Evolutionary conservation across 2,797 vertebrate genomes (phyloP), one percentile per base, ranked within the genome.

Genomic region (Ceryle rudis): DNA sequence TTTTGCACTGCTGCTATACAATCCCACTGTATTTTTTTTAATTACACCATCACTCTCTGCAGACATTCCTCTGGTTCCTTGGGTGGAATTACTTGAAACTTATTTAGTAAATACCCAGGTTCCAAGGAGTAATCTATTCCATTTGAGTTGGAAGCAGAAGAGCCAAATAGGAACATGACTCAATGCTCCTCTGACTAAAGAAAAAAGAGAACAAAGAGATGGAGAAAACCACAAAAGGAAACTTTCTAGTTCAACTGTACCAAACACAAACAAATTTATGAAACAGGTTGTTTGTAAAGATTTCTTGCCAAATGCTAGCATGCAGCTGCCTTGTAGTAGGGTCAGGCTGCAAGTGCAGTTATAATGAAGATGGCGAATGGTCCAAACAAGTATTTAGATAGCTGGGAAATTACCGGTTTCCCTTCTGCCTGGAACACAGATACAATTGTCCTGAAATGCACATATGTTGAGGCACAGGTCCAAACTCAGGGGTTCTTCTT

Each of bases 31-130:
- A 66, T 5, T 15, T 57, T 65, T 82, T 81, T 83, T 69, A 84
- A 93, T 95, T 66, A 79, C 47, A 37, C 46, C 70, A 85, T 90
- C 78, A n/a, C 44, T 94, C 80, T 92, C 90, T 90, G 66, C 54
- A 93, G 73, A 77, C 86, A 71, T 72, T 86, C 47, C 64, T 77
- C 64, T 71, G 80, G 33, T 46, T 94, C 89, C 79, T 60, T 25
- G 55, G 39, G 52, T 57, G 52, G 86, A 96, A 89, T 74, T 81
- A 39, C 70, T 92, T 33, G 39, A 81, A 93, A 78, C 29, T 65
- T 78, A 51, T 7, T 85, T 44, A 74, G 55, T 70, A 74, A 93
- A 92, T 58, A 82, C 41, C 29, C 65, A 61, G 4, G 69, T 85
- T 77, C 90, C 90, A 86, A 67, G 89, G 9, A 93, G 57, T 16